phyloP scores from a whole-genome alignment of 2,888 invertebrate species.

The Crematogaster levior region DNA sequence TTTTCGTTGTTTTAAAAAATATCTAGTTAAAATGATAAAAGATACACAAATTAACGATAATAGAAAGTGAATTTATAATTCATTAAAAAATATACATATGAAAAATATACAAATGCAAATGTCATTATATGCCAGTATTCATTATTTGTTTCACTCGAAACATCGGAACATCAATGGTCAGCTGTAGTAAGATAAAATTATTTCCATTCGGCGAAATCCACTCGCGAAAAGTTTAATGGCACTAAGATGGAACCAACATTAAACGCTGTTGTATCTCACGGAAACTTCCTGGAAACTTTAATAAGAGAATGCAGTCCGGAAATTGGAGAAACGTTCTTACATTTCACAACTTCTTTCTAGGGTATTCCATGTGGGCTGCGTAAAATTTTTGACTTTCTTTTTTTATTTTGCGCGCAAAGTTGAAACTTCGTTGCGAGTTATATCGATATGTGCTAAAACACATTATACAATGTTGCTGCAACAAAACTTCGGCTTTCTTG shows the following conservation, averaged over 20 bases:
- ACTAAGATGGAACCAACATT: slow-evolving; percentile 32
- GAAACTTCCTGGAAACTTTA: slow-evolving; percentile 46
- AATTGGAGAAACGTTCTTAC: slow-evolving; percentile 53
- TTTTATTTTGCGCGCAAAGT: slow-evolving; percentile 9
- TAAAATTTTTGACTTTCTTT: slow-evolving; percentile 29
- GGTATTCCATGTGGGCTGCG: slow-evolving; percentile 25
- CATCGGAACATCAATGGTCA: neutral
- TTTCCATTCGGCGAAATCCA: slow-evolving; percentile 26
- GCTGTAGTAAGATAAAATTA: slow-evolving; percentile 38
- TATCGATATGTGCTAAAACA: slow-evolving; percentile 38
- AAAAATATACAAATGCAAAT: neutral
- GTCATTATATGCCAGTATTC: neutral
- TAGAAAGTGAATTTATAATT: neutral
- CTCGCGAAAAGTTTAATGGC: slow-evolving; percentile 42
- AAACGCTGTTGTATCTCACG: slow-evolving; percentile 44
- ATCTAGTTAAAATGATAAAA: neutral
- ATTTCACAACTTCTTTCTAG: slow-evolving; percentile 33
- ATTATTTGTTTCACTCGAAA: neutral
- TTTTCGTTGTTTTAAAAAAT: neutral
- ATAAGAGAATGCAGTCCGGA: slow-evolving; percentile 51
- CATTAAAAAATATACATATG: neutral
- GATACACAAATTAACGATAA: neutral
- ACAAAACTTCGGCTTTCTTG: slow-evolving; percentile 40
- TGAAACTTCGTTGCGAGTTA: slow-evolving; percentile 40
- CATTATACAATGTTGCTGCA: slow-evolving; percentile 26